These are phyloP conservation scores for Rynchops niger DNA, from an alignment of 2,113 vertebrate species.

Conservation along the genomic window DNA sequence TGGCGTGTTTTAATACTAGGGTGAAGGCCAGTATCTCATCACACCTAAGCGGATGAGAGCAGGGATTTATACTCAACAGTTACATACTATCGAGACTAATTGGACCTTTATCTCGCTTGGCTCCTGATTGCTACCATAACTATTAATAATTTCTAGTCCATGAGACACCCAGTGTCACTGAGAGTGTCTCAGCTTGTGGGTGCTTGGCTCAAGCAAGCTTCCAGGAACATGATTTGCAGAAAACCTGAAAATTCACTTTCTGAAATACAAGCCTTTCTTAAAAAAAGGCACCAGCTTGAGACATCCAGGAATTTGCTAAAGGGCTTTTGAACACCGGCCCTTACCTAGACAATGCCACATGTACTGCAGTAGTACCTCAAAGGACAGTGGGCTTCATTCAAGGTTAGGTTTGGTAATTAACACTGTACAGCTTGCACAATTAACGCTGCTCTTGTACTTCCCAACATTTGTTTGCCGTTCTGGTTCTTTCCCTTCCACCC, in stretches of 20 bases:
- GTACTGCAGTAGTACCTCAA: neutral
- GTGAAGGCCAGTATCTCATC: conserved; percentile 17
- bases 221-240: neutral
- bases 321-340: neutral
- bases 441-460: neutral
- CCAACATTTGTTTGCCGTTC: neutral
- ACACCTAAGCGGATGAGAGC: neutral
- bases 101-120: conserved; percentile 26
- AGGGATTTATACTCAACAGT: conserved; percentile 6
- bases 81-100: conserved; percentile 24
- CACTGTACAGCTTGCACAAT: neutral
- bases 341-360: neutral
- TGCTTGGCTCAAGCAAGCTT: neutral
- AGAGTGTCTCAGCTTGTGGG: neutral
- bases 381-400: neutral
- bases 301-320: neutral
- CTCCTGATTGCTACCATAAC: neutral
- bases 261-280: neutral
- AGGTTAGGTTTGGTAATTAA: neutral
- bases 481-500: neutral
- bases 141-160: neutral
- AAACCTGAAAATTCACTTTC: neutral
- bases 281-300: neutral
- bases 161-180: neutral
- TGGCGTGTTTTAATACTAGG: neutral